A percentile compares a stretch with the other conserved stretches of the same genome.
phyloP scores from a whole-genome alignment of 2,888 invertebrate genomes.

The Volucella inanis region DNA sequence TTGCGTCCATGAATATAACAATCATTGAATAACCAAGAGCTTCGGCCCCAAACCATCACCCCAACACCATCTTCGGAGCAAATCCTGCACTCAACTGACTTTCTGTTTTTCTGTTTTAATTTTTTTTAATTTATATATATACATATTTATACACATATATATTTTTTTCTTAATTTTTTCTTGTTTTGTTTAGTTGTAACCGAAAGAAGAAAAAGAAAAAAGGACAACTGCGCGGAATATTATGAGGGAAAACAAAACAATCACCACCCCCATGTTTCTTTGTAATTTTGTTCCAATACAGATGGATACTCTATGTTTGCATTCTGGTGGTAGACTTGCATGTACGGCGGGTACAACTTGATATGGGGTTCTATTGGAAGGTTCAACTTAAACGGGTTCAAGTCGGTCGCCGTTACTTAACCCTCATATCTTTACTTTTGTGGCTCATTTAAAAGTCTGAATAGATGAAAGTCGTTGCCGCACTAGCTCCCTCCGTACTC shows the following conservation, averaged over 20 bases:
- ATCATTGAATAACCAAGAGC: slow-evolving; percentile 51
- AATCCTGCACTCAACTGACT: slow-evolving; percentile 38
- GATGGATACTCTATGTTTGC: slow-evolving; percentile 42
- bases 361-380: slow-evolving; percentile 23
- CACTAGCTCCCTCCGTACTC: slow-evolving; percentile 25
- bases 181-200: slow-evolving; percentile 28
- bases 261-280: slow-evolving; percentile 70
- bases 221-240: slow-evolving; percentile 56
- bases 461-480: slow-evolving; percentile 73
- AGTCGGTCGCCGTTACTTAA: slow-evolving; percentile 74
- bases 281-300: slow-evolving; percentile 67
- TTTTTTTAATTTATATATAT: slow-evolving; percentile 9
- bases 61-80: slow-evolving; percentile 8
- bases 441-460: slow-evolving; percentile 75
- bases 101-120: slow-evolving; percentile 31
- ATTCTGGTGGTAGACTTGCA: slow-evolving; percentile 65
- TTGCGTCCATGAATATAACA: slow-evolving; percentile 35
- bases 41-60: slow-evolving; percentile 10
- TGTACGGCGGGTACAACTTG: not conserved
- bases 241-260: slow-evolving; percentile 67
- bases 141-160: too few relatives aligned
- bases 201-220: slow-evolving; percentile 39
- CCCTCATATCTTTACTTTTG: slow-evolving; percentile 75
- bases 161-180: not conserved
- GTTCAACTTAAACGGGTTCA: slow-evolving; percentile 53